These are phyloP conservation scores for Stramonita haemastoma DNA, from an alignment of 2,888 invertebrate genomes.

Conservation along the genomic window DNA sequence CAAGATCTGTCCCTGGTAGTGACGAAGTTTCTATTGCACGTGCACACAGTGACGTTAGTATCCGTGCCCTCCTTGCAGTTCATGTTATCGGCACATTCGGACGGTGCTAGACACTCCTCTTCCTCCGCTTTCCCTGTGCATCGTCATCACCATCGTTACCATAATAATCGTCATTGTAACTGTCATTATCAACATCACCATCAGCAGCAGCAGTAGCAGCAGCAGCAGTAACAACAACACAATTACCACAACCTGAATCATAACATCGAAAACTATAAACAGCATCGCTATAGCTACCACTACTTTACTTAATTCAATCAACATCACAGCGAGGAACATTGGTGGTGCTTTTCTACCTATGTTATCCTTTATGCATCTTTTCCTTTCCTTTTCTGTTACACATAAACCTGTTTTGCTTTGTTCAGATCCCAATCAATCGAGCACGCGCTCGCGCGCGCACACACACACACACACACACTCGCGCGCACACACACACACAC, in stretches of 20 bases:
- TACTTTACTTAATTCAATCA: neutral
- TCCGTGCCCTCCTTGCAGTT: neutral
- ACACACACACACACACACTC: no score
- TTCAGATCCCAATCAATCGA: no score
- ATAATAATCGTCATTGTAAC: neutral
- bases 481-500: no score
- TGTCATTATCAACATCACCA: neutral
- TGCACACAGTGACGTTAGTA: conserved; percentile 9
- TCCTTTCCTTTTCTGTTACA: no score
- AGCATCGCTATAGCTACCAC: neutral
- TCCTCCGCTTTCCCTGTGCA: neutral
- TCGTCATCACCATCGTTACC: neutral
- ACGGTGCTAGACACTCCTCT: neutral
- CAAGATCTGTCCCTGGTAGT: neutral
- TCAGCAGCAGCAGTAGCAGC: neutral
- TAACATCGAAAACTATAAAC: neutral
- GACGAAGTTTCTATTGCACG: conserved; percentile 22
- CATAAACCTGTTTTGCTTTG: no score
- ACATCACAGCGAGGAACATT: no score
- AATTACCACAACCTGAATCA: neutral
- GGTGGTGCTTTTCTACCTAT: no score
- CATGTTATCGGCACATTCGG: conserved; percentile 20
- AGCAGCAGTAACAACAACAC: neutral
- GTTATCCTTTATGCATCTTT: no score
- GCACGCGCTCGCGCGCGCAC: no score